Base-by-base conservation (phyloP, 2,797 vertebrate species). In the Cottoperca gobio region DNA sequence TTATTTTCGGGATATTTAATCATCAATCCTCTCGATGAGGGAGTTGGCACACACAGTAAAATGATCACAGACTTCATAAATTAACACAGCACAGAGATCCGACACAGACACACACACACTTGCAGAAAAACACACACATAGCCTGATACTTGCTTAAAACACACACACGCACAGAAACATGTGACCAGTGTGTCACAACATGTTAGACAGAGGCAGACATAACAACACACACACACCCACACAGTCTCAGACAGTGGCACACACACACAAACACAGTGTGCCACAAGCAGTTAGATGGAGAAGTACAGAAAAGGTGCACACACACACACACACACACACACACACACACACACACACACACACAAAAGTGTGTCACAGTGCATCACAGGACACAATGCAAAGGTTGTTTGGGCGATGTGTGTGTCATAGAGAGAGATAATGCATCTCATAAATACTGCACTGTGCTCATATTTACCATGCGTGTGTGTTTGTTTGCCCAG, bases 1-100 rank as follows among this genome's bases (percentile, higher is more conserved):
- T 70, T 45, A 63, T 79, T 70, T 76, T 31, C 9, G 2, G 53
- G 24, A 67, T 9, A 86, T 81, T 78, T 75, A 65, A 78, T 81
- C 63, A 77, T 72, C 53, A 82, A 24, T 80, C 46, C 63, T 78
- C 39, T n/a, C 46, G 65, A 72, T 79, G 73, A 67, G 49, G 54
- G 61, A 66, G 45, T 54, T 77, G 52, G 70, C 58, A 59, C 57
- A 42, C 39, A 31, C 9, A 67, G 49, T 19, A 39, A 83, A 68
- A 76, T 73, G 28, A 78, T 77, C 52, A 59, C 45, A 40, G 23
- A 78, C 26, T 64, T 70, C 52, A 64, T 52, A 48, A 79, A 67
- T 65, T 57, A 73, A 53, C 23, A n/a, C 16, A 40, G 24, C 37
- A 2, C 48, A 70, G 12, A 49, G 39, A 33, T 70, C 52, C 40